Evolutionary conservation across 2,797 vertebrate genomes (phyloP), one percentile per base, ranked within the genome.

Genomic region (Poecile montanus): DNA sequence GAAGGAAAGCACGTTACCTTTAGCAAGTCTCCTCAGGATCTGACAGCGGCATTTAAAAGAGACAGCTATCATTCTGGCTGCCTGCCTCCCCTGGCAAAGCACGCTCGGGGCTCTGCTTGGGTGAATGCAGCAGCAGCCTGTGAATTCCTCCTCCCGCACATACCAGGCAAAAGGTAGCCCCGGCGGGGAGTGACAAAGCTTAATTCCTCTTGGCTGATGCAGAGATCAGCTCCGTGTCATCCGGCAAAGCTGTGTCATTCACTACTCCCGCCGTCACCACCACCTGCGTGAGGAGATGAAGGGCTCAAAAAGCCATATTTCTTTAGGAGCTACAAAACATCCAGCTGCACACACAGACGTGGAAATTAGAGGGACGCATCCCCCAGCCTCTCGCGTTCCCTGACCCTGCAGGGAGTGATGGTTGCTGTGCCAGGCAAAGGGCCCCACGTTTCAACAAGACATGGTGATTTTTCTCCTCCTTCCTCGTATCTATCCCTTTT

Each of bases 41-140:
- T 99, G 99, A 98, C 99, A 99, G 96, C 99, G 99, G 98, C 99
- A 99, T 98, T 99, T 99, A 95, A 99, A 99, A 96, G 99, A 99
- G 98, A 99, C 99, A 93, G 99, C 99, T 98, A 99, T 99, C 99
- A 99, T 99, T 98, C 98, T 98, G 92, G 94, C 97, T 94, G 95
- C 91, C 96, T 96, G 98, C 97, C 92, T 94, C 88, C 97, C 89
- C 94, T 83, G 97, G 97, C 95, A 93, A 94, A 93, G 97, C 97
- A 80, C 94, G 92, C 96, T 97, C 95, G 86, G 97, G 97, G 98
- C 95, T 98, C 97, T 75, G 97, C 96, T 96, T 77, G 82, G 96
- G 92, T 63, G 97, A 97, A 97, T 97, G 98, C 97, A 95, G 98
- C 97, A 97, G 96, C 85, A 96, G 97, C 97, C 98, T 97, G 87